phyloP scores from a whole-genome alignment of 2,113 vertebrate species.

The Caretta caretta region DNA sequence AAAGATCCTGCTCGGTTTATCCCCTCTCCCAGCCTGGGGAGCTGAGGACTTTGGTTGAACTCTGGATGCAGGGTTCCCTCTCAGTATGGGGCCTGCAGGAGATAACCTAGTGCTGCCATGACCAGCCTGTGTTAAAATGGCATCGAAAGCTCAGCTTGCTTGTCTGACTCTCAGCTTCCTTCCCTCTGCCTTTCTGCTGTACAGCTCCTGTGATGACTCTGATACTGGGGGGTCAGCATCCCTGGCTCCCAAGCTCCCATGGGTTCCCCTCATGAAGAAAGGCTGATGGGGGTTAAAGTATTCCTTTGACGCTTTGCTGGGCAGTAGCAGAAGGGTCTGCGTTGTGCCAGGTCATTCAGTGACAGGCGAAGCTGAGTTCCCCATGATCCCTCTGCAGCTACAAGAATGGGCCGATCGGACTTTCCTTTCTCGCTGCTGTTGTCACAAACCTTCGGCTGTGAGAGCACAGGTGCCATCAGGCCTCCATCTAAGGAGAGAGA shows the following conservation, averaged over 20 bases:
- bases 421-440: background rate
- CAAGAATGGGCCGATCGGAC: background rate
- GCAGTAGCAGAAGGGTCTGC: background rate
- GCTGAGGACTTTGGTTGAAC: background rate
- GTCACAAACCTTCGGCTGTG: background rate
- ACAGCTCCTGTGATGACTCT: background rate
- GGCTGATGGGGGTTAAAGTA: background rate
- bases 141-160: rapidly evolving
- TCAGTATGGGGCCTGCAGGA: background rate
- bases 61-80: background rate
- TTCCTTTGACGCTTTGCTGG: background rate
- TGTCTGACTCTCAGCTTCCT: background rate
- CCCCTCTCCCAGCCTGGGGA: background rate
- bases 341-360: too few species aligned
- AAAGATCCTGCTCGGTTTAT: background rate
- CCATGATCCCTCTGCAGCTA: background rate
- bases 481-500: background rate
- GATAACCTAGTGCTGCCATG: background rate
- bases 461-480: too few species aligned
- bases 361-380: background rate
- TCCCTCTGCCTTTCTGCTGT: background rate
- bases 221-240: background rate
- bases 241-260: too few species aligned
- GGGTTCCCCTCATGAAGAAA: background rate
- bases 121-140: background rate